Base-by-base conservation (phyloP, 2,888 invertebrate species). In the Pantelozetes paolii region DNA sequence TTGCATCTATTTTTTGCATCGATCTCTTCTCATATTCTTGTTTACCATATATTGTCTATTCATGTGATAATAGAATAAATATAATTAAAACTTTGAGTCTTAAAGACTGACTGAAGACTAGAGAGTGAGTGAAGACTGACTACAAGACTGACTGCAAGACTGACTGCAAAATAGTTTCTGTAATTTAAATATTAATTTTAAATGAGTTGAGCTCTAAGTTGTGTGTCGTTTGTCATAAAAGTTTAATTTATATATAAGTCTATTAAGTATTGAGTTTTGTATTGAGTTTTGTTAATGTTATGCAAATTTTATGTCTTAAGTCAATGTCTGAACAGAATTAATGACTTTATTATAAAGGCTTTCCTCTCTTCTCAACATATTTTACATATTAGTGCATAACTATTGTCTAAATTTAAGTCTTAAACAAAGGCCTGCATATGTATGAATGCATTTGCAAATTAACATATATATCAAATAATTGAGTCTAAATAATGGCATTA, bases 171-270 rank as follows among this genome's bases (percentile, higher is more conserved):
- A n/a, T 8, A 32, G 36, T 64, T 32, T 40, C n/a, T 26, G 69
- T 69, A 69, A 69, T 69, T 69, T 69, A 28, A 69, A 69, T 69
- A 69, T 69, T 69, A 69, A 69, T 69, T 69, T 69, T 45, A 69
- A 69, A 69, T 69, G 69, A 45, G 69, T 69, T 69, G 45, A 45
- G 67, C 67, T 20, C 42, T 69, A 42, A 69, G 69, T 69, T 45
- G 57, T 23, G 36, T 15, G 15, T 15, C 18, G 45, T 45, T 45
- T 45, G 45, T 69, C 69, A 69, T 69, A 69, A 69, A 69, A 69
- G 69, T 69, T 69, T 69, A 69, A 69, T 69, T 69, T 69, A 69
- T 69, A 69, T 42, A 69, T 8, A 69, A 69, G n/a, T 69, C 45
- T 26, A 69, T 69, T 69, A 69, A 26, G n/a, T n/a, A n/a, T n/a